These are phyloP conservation scores for Pseudorhombus dupliciocellatus DNA, from an alignment of 2,113 vertebrate species.

Conservation along the genomic window DNA sequence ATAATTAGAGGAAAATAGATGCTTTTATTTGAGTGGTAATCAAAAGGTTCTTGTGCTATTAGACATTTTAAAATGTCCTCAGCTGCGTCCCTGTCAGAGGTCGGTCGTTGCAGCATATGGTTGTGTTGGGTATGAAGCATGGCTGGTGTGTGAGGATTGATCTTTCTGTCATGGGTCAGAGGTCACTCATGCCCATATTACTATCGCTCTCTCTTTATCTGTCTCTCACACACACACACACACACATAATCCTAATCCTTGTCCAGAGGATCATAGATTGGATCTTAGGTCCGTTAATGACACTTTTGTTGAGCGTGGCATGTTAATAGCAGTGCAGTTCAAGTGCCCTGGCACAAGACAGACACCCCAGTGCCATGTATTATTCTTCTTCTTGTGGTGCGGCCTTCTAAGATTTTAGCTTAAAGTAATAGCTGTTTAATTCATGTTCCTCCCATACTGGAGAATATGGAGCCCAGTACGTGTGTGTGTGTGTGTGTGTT, in stretches of 20 bases:
- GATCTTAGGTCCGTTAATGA: constrained; percentile 30
- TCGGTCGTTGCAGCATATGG: not conserved
- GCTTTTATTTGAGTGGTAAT: not conserved
- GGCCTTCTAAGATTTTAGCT: not conserved
- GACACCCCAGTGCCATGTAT: no score
- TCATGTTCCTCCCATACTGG: constrained; percentile 1
- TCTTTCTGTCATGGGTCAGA: constrained; percentile 12
- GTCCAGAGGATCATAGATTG: constrained; percentile 30
- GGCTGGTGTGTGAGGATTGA: not conserved
- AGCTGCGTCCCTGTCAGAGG: no score
- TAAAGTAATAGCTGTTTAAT: not conserved
- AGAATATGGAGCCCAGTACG: not conserved
- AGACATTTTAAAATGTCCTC: not conserved
- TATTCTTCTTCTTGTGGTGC: not conserved
- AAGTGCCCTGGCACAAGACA: not conserved
- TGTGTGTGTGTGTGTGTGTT: no score
- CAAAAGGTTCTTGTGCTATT: not conserved
- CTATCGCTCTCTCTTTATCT: not conserved
- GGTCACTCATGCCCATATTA: constrained; percentile 1
- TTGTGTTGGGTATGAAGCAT: not conserved
- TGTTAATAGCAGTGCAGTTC: not conserved
- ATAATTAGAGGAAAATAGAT: not conserved
- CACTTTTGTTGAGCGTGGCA: constrained; percentile 7
- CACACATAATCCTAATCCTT: constrained; percentile 31
- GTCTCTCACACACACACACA: not conserved